Evolutionary conservation across 2,113 vertebrate species (phyloP).

Genomic region (Pelusios castaneus): DNA sequence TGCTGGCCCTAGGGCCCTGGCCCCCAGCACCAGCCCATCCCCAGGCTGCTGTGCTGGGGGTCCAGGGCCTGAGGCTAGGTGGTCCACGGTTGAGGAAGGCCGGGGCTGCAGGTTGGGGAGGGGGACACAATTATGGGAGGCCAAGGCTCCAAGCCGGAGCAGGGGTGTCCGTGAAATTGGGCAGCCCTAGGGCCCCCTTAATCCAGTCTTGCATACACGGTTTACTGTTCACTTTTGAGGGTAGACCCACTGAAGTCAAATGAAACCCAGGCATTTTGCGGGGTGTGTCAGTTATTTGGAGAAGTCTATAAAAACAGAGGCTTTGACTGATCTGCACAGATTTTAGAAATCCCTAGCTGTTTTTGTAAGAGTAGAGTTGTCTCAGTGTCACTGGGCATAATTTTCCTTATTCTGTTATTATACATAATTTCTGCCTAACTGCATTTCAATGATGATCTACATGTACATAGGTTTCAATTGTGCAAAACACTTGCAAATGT

Average conservation of each 20-base stretch:
- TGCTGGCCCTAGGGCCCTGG: too few relatives aligned
- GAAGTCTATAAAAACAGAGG: not conserved
- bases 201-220: too few relatives aligned
- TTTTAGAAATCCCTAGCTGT: not conserved
- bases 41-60: too few relatives aligned
- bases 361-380: not conserved
- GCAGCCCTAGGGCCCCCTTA: too few relatives aligned
- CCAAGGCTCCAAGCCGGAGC: too few relatives aligned
- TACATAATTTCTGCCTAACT: not conserved
- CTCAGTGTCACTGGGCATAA: not conserved
- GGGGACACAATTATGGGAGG: too few relatives aligned
- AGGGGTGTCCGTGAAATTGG: too few relatives aligned
- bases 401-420: not conserved
- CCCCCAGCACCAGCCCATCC: too few relatives aligned
- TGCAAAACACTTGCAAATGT: not conserved
- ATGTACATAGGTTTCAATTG: rapidly evolving
- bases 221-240: not conserved
- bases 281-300: not conserved
- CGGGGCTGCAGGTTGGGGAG: too few relatives aligned
- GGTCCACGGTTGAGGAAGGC: too few relatives aligned
- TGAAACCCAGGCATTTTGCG: not conserved
- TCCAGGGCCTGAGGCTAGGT: too few relatives aligned
- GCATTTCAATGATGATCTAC: not conserved
- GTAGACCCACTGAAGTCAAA: not conserved
- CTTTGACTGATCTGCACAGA: not conserved